Evolutionary conservation across 1,140 invertebrate species (phyloP), one percentile per base, ranked within the genome.

Genomic region (Nasonia vitripennis): DNA sequence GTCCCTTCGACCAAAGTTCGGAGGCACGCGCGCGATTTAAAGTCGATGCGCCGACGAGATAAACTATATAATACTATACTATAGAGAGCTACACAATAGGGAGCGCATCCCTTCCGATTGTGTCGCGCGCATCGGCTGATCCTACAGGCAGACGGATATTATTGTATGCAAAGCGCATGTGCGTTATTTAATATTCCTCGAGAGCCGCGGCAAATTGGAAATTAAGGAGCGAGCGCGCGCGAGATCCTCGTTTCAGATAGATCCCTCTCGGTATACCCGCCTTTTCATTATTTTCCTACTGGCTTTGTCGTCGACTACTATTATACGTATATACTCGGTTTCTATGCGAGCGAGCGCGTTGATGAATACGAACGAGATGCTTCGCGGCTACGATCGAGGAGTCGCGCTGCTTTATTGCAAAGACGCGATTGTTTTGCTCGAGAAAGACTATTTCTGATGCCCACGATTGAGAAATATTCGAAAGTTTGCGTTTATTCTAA

Each of bases 121-220:
- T 62, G 55, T n/a, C 17, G 2, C 20, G 17, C 14, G 55, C 55
- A 20, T 62, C 3, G 55, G 17, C 20, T 6, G 14, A 62, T n/a
- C 5, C 55, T 17, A 20, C 17, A 7, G 20, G n/a, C 55, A 7
- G 5, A 62, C 14, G 4, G 5, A 62, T 62, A 62, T n/a, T n/a
- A n/a, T 71, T 48, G 41, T 81, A 70, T 71, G 67, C 79, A 71
- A 71, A 71, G n/a, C 67, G 23, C 67, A 62, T 81, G 5, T 23
- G 17, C 71, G 70, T 71, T 48, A 71, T 68, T 81, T 81, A 81
- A 81, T 81, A 81, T 81, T 81, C 79, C 23, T 41, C 23, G 17
- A 31, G 55, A n/a, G 34, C n/a, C n/a, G 23, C 75, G 11, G 79
- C 41, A 41, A 45, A 81, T 81, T 81, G 11, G 67, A 70, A 71